These are phyloP conservation scores for Paralvinella palmiformis DNA, from an alignment of 1,140 invertebrate species.

Conservation along the genomic window DNA sequence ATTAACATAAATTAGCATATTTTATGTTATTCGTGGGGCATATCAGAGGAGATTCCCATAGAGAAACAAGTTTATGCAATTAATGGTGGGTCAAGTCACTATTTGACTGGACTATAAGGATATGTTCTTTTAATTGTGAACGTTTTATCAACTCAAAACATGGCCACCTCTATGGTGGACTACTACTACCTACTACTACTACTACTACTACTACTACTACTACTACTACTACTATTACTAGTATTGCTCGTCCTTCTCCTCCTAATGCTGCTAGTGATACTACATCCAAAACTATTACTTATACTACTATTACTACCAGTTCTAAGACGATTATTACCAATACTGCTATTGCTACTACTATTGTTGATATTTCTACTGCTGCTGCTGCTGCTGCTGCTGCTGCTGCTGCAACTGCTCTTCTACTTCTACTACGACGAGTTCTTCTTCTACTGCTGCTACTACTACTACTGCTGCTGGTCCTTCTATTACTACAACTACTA, in stretches of 20 bases:
- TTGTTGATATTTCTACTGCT: background rate
- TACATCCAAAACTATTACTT: background rate
- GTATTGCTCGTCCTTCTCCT: background rate
- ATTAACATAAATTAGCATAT: no score
- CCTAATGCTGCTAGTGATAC: background rate
- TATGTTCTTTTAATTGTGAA: no score
- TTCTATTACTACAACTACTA: background rate
- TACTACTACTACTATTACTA: no score
- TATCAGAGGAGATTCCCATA: no score
- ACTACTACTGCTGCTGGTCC: background rate
- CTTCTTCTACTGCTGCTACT: background rate
- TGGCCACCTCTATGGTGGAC: no score
- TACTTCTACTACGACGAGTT: background rate
- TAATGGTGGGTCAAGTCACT: no score
- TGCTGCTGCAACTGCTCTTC: background rate
- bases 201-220: no score
- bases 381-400: background rate
- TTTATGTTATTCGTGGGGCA: no score
- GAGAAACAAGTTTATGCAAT: no score
- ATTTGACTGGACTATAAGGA: no score
- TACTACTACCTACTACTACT: no score
- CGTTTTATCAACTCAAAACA: no score
- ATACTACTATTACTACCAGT: background rate
- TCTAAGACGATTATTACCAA: background rate
- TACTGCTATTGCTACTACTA: conserved; percentile 1